These are phyloP conservation scores for Sebastolobus altivelis DNA, from an alignment of 2,797 vertebrate species.

Conservation along the genomic window DNA sequence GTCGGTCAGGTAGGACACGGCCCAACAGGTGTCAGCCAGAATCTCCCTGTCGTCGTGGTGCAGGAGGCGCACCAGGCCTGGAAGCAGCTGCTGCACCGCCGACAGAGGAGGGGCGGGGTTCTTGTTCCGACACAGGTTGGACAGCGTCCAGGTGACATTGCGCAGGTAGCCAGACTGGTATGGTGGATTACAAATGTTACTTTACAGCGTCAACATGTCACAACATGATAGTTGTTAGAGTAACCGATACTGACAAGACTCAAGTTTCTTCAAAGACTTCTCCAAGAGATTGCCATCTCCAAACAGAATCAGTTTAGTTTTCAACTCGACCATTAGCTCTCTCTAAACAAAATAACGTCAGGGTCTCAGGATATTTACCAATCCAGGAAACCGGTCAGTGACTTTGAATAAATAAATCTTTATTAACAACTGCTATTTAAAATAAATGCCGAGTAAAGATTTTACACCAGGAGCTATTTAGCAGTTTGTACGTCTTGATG, in stretches of 20 bases:
- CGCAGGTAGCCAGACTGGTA: constrained; percentile 87
- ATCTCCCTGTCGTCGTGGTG: constrained; percentile 88
- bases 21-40: constrained; percentile 92
- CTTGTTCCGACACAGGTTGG: constrained; percentile 94
- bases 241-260: background rate
- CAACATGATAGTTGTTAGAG: background rate
- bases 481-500: background rate
- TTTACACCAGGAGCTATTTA: background rate
- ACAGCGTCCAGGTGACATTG: constrained; percentile 92
- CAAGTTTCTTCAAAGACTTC: background rate
- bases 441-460: background rate
- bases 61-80: constrained; percentile 87
- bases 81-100: constrained; percentile 90
- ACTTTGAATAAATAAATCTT: background rate
- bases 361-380: background rate
- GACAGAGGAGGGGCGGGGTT: constrained; percentile 89
- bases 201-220: background rate
- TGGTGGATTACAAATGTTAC: constrained; percentile 9
- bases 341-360: background rate
- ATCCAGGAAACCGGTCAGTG: background rate
- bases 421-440: background rate
- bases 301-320: background rate
- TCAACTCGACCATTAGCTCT: background rate
- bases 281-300: background rate
- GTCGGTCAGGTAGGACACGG: constrained; percentile 92